These are phyloP conservation scores for Oryzias curvinotus DNA, from an alignment of 2,113 vertebrate species.

Conservation along the genomic window DNA sequence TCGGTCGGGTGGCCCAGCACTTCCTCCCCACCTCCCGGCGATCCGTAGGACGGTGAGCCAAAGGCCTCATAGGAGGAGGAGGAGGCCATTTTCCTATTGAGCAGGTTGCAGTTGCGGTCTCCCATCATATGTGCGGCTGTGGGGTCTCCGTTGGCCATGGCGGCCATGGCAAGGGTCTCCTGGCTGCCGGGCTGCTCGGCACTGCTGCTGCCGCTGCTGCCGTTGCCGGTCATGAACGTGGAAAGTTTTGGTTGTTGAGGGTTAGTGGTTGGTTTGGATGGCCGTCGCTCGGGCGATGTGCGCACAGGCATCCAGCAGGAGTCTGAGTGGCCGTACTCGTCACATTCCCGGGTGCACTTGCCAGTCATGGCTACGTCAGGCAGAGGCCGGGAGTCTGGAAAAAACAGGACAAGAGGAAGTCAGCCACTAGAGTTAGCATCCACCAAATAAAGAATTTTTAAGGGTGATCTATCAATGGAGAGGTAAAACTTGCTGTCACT, in stretches of 20 bases:
- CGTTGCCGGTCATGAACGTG: conserved; percentile 92
- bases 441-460: conserved; percentile 19
- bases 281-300: conserved; percentile 94
- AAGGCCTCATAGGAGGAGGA: conserved; percentile 94
- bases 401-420: conserved; percentile 38
- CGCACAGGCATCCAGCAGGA: conserved; percentile 99
- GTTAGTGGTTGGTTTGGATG: conserved; percentile 80
- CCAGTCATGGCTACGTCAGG: conserved; percentile 99
- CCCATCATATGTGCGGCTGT: conserved; percentile 88
- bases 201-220: conserved; percentile 70
- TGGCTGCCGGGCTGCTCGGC: conserved; percentile 89
- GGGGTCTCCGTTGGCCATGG: conserved; percentile 90
- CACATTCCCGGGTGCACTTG: conserved; percentile 97
- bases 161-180: conserved; percentile 88
- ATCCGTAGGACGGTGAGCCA: conserved; percentile 87
- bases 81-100: conserved; percentile 94
- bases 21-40: conserved; percentile 81
- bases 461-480: conserved; percentile 12
- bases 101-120: conserved; percentile 98
- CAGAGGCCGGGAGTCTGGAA: conserved; percentile 95
- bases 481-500: conserved; percentile 25
- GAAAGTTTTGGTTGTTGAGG: conserved; percentile 95
- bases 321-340: conserved; percentile 98
- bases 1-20: conserved; percentile 81
- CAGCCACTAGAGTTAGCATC: conserved; percentile 31